Percentiles rank a stretch among this genome's conserved stretches.
Conservation (phyloP, 2,113 vertebrate genomes). For the Ginglymostoma cirratum region DNA sequence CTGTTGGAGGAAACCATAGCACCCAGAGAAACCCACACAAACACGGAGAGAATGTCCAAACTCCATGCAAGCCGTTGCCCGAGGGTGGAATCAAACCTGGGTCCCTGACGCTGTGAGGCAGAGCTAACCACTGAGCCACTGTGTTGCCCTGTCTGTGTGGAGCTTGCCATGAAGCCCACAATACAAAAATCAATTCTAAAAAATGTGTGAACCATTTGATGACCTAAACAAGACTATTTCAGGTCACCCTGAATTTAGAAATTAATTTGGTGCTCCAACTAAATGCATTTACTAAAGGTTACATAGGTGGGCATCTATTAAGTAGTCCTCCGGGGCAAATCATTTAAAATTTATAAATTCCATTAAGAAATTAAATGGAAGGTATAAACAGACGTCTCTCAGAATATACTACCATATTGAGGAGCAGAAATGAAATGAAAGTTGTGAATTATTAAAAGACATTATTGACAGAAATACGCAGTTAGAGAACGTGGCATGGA, state of each 20-base stretch:
- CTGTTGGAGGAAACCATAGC: too few species aligned
- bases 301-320: neutral
- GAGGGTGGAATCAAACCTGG: too few species aligned
- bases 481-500: neutral
- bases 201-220: neutral
- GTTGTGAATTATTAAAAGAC: conserved; percentile 8
- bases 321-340: neutral
- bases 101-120: too few species aligned
- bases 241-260: neutral
- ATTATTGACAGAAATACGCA: neutral
- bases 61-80: too few species aligned
- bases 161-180: too few species aligned
- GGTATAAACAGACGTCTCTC: neutral
- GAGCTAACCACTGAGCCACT: too few species aligned
- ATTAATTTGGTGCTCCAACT: neutral
- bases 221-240: neutral
- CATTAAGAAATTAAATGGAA: conserved; percentile 26
- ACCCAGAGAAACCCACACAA: too few species aligned
- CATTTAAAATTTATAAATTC: conserved; percentile 28
- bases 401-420: neutral
- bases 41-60: too few species aligned
- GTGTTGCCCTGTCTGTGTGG: too few species aligned
- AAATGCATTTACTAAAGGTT: neutral
- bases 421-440: neutral
- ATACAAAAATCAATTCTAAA: neutral